Base-by-base conservation (phyloP, 2,113 vertebrate genomes). In the Mustela lutreola region DNA sequence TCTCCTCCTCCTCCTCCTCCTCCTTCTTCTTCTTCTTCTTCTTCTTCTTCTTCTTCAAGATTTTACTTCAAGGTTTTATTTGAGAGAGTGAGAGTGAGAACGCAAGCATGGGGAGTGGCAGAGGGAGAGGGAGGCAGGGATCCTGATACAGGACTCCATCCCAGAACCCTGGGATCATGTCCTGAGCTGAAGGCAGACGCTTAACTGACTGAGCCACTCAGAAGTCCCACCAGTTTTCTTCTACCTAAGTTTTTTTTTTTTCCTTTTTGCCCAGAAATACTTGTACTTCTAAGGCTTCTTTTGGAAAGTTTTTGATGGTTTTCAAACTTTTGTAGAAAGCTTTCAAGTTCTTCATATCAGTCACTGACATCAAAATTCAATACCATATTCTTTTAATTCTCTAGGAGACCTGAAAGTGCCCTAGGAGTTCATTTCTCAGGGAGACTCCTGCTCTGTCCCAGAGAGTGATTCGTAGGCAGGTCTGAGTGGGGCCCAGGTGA, bases 261-360 rank as follows among this genome's bases (percentile, higher is more conserved):
- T 58, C 21, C 15, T 31, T 67, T n/a, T 62, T 11, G 22, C 7
- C 65, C 50, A 22, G 53, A 65, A 76, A 58, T 94, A 15, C 19
- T 48, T 83, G 31, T 42, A n/a, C 45, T 39, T 89, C 67, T 76
- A 84, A 94, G 33, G 22, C 33, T 83, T 86, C n/a, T 16, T 45
- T 65, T 94, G 73, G 60, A 28, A 89, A 75, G 53, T 75, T 89
- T 36, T 26, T 82, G 24, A 24, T 91, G 78, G 33, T 79, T 96
- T 91, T 71, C 71, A 80, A n/a, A 65, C 3, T 63, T 92, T 83
- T 18, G 16, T 53, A 2, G 65, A 53, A 81, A 65, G 33, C 79
- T 71, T 92, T 80, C 18, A 58, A 81, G n/a, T 65, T 76, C 65
- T 80, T 22, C 71, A 65, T 26, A 42, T 81, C 26, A 76, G 39